These are phyloP conservation scores for Rhyacophila brunnea DNA, from an alignment of 1,140 invertebrate genomes.

Conservation along the genomic window DNA sequence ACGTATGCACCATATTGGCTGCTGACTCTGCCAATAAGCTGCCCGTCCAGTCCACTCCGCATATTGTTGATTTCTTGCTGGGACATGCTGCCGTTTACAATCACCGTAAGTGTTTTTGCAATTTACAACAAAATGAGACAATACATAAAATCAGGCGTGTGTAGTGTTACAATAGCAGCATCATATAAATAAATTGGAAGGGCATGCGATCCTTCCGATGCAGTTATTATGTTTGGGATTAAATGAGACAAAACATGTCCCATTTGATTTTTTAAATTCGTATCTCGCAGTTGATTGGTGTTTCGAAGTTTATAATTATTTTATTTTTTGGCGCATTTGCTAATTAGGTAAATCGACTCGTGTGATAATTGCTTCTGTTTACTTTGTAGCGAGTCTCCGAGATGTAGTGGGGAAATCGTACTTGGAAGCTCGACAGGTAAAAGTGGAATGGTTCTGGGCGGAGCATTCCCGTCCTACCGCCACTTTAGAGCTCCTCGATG, in stretches of 20 bases:
- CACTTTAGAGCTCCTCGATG: conserved; percentile 69
- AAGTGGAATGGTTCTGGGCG: conserved; percentile 74
- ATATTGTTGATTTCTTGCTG: conserved; percentile 83
- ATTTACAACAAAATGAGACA: no score
- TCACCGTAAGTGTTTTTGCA: conserved; percentile 63
- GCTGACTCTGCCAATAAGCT: conserved; percentile 90
- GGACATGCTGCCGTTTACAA: conserved; percentile 93
- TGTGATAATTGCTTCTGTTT: not conserved
- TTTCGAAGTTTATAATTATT: no score
- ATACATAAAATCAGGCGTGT: no score
- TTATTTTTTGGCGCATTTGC: no score
- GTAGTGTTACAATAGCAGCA: no score
- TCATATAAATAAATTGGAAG: no score
- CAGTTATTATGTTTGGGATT: no score
- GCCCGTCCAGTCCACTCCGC: conserved; percentile 77
- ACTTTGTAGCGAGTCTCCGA: conserved; percentile 61
- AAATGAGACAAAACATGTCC: no score
- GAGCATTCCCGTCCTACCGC: conserved; percentile 63
- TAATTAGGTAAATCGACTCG: no score
- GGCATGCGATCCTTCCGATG: no score
- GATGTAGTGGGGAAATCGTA: conserved; percentile 74
- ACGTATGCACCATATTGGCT: conserved; percentile 92
- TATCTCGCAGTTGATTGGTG: no score
- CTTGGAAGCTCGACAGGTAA: conserved; percentile 67
- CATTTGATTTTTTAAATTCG: no score